Evolutionary conservation across 2,113 vertebrate species (phyloP), one percentile per base, ranked within the genome.

Genomic region (Atrichornis clamosus): DNA sequence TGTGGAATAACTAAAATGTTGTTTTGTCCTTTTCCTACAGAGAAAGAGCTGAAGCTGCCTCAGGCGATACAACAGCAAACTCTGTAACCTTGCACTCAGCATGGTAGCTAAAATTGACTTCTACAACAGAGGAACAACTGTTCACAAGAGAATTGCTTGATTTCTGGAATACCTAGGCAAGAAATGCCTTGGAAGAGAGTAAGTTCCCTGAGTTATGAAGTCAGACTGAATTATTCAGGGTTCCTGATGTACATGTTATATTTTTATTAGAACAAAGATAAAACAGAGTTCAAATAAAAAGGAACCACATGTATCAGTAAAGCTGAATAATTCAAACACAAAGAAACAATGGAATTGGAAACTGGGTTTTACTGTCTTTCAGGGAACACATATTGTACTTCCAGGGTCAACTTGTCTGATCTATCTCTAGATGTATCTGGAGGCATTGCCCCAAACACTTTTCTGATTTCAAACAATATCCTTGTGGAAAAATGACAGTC

Each of bases 31-130:
- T 82, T 76, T 78, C 69, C 73, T 41, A 76, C 35, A 73, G 83
- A 81, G 72, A 84, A 93, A 39, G 85, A 88, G 73, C 69, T 3
- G 27, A 84, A 64, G 52, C 32, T 74, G 95, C 95, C 93, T 94
- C 72, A 75, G 95, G 96, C 95, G 60, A 95, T 96, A 96, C 95
- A 93, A 81, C 50, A 92, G 88, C 87, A 78, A 93, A 90, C 77
- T 84, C 80, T 89, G 88, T 92, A 95, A 78, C 95, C 93, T 68
- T 90, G 95, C 72, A 68, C 92, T 94, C 93, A 84, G 88, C 90
- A n/a, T 62, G 90, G 83, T 11, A 77, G 87, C 82, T 56, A 63
- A 96, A 96, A 94, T 77, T 72, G 67, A 86, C 82, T 90, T 55
- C 76, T 90, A 87, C 79, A 90, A 86, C 60, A 72, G 63, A 74